phyloP scores from a whole-genome alignment of 2,113 vertebrate species.

The Hipposideros armiger region DNA sequence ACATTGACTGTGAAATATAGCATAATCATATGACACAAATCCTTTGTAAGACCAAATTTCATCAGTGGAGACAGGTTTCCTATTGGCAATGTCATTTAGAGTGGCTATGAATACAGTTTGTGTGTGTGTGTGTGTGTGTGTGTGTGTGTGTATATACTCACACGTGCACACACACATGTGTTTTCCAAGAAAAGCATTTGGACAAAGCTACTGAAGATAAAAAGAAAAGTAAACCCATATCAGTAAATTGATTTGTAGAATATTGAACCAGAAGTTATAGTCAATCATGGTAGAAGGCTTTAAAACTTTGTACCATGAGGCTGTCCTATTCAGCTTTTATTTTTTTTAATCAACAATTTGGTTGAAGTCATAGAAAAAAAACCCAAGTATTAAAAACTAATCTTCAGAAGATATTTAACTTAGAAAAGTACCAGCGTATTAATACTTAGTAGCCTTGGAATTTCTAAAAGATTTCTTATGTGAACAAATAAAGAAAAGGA shows the following conservation, averaged over 20 bases:
- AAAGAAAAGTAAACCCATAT: neutral
- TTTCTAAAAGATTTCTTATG: neutral
- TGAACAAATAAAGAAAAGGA: neutral
- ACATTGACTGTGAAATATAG: neutral
- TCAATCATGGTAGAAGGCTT: neutral
- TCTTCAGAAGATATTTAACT: neutral
- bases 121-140: neutral
- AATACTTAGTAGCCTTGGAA: neutral
- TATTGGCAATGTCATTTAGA: neutral
- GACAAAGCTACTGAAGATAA: neutral
- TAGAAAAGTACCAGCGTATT: neutral
- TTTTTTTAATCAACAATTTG: neutral
- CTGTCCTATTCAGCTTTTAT: neutral
- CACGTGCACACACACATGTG: fast-evolving
- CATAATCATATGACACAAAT: neutral
- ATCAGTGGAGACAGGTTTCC: neutral
- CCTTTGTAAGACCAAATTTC: neutral
- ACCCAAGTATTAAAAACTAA: neutral
- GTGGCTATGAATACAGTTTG: neutral
- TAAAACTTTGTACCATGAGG: neutral
- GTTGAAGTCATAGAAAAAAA: neutral
- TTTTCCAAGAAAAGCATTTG: neutral
- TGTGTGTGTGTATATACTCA: neutral
- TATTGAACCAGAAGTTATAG: neutral
- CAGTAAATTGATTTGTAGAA: neutral